Evolutionary conservation across 2,888 invertebrate genomes (phyloP).

Genomic region (Erannis defoliaria): DNA sequence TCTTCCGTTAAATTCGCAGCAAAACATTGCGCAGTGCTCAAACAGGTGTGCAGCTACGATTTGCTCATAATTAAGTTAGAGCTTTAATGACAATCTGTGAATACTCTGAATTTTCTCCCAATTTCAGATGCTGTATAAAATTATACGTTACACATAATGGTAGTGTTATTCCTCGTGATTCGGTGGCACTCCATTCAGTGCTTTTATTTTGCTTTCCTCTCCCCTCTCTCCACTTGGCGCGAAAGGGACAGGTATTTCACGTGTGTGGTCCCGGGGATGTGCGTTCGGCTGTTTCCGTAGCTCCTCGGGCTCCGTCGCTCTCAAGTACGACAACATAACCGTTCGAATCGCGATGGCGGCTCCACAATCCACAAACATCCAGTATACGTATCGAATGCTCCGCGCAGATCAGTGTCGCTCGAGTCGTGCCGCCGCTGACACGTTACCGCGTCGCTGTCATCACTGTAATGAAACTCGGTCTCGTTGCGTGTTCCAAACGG

Average conservation of each 20-base stretch:
- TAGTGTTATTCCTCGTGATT: constrained; percentile 60
- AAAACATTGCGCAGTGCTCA: background rate
- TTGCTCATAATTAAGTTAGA: constrained; percentile 20
- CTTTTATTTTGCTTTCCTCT: constrained; percentile 77
- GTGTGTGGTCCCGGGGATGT: constrained; percentile 80
- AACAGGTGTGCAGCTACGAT: constrained; percentile 3
- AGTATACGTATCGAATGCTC: constrained; percentile 69
- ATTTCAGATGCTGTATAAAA: constrained; percentile 50
- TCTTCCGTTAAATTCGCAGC: background rate
- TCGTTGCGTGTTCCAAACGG: constrained; percentile 76
- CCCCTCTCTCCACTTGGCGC: constrained; percentile 63
- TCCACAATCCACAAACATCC: constrained; percentile 84
- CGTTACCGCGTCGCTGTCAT: constrained; percentile 63
- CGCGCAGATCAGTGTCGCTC: constrained; percentile 73
- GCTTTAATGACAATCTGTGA: constrained; percentile 6
- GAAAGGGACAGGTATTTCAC: constrained; percentile 71
- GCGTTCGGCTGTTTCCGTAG: constrained; percentile 69
- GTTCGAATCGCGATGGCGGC: constrained; percentile 84
- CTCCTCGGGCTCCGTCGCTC: constrained; percentile 69
- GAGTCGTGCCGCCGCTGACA: constrained; percentile 73
- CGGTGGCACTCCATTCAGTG: constrained; percentile 76
- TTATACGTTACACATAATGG: constrained; percentile 55
- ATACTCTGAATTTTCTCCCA: constrained; percentile 37
- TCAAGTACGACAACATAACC: constrained; percentile 82
- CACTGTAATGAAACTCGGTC: constrained; percentile 69